Conservation (phyloP, 2,888 invertebrate genomes). For the Aleiodes alternator region DNA sequence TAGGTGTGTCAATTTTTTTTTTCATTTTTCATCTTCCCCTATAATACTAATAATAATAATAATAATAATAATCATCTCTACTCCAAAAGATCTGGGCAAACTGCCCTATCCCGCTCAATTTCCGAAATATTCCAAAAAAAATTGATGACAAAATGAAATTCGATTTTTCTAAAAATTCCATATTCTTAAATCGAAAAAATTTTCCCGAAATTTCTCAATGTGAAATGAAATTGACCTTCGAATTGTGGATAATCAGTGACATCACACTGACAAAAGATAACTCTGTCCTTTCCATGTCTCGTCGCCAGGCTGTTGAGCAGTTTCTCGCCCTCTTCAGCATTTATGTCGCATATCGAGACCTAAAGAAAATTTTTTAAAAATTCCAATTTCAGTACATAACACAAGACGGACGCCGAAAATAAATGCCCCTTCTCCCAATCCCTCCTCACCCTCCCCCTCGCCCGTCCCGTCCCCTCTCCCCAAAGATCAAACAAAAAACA, state of each 20-base stretch:
- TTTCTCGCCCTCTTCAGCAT: constrained; percentile 83
- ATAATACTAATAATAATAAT: too few species aligned
- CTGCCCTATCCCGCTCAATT: too few species aligned
- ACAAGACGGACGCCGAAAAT: constrained; percentile 55
- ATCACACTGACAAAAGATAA: constrained; percentile 85
- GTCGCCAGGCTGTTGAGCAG: constrained; percentile 80
- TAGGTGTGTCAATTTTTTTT: too few species aligned
- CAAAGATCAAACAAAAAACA: too few species aligned
- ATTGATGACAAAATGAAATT: constrained; percentile 5
- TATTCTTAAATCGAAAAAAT: too few species aligned
- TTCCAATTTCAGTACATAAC: constrained; percentile 10
- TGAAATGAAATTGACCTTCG: constrained; percentile 78
- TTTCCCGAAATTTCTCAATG: not conserved
- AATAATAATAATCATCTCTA: too few species aligned
- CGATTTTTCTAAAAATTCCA: too few species aligned
- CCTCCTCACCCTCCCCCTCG: not conserved
- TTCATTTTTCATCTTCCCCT: too few species aligned
- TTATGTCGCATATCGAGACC: constrained; percentile 86
- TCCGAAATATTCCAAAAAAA: not conserved
- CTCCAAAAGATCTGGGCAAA: too few species aligned
- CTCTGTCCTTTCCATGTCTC: constrained; percentile 83
- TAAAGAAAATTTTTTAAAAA: constrained; percentile 62
- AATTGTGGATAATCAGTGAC: constrained; percentile 88
- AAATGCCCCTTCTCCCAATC: constrained; percentile 48
- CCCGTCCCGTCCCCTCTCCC: too few species aligned